Evolutionary conservation across 2,113 vertebrate genomes (phyloP).

Genomic region (Typhlomys cinereus): DNA sequence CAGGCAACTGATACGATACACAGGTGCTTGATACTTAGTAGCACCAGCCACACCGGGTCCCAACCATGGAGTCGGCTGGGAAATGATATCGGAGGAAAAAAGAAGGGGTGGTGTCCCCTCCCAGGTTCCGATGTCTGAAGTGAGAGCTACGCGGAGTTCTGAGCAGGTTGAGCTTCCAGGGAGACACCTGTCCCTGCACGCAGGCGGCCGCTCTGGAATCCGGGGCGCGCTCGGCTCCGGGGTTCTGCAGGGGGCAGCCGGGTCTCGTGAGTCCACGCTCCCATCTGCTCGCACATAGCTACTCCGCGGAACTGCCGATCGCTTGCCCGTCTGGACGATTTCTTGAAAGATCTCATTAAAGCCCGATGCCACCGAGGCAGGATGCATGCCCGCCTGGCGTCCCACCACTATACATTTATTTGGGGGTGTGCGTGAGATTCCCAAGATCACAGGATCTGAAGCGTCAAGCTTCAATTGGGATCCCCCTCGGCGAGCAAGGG

Average conservation of each 20-base stretch:
- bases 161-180: neutral
- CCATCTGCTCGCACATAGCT: neutral
- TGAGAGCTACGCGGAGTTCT: neutral
- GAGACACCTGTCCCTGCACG: neutral
- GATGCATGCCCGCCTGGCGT: neutral
- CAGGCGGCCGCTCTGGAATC: neutral
- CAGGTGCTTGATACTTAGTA: neutral
- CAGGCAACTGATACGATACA: conserved; percentile 31
- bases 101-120: conserved; percentile 31
- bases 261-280: neutral
- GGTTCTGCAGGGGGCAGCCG: neutral
- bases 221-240: neutral
- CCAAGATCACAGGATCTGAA: neutral
- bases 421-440: too few relatives aligned
- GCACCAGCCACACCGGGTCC: conserved; percentile 6
- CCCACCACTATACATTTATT: neutral
- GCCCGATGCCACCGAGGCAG: neutral
- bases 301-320: neutral
- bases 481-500: neutral
- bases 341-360: conserved; percentile 37
- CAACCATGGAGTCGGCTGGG: neutral
- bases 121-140: neutral
- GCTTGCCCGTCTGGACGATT: neutral
- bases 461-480: neutral
- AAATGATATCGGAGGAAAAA: conserved; percentile 33